Conservation (phyloP, 2,888 invertebrate species). For the Hybos culiciformis region DNA sequence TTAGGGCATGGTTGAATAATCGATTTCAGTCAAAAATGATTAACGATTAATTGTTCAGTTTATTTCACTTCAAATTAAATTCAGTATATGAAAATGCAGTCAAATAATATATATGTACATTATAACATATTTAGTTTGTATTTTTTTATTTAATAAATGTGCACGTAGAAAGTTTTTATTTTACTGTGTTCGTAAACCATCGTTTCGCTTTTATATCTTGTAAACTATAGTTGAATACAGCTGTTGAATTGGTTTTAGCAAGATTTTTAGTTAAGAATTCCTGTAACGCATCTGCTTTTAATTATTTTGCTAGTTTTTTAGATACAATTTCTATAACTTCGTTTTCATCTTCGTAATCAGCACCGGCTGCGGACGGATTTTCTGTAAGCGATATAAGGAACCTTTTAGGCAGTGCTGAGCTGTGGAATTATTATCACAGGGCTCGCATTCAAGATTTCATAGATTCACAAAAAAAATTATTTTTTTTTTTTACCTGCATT, state of each 20-base stretch:
- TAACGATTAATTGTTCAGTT: neutral
- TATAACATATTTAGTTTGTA: neutral
- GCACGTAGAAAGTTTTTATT: neutral
- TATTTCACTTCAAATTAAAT: neutral
- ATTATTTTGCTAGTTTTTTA: neutral
- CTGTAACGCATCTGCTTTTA: neutral
- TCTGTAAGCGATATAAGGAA: neutral
- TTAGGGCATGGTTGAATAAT: neutral
- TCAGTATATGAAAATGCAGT: neutral
- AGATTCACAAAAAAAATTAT: too few species aligned
- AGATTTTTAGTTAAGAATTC: neutral
- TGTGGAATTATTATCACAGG: too few species aligned
- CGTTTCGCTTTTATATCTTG: neutral
- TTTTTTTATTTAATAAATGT: neutral
- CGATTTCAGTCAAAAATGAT: neutral
- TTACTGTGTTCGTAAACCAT: neutral
- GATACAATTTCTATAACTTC: neutral
- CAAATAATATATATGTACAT: neutral
- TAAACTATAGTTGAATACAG: neutral
- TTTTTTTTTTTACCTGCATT: too few species aligned
- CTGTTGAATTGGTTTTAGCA: neutral
- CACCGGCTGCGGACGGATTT: conserved; percentile 6
- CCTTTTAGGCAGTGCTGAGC: too few species aligned
- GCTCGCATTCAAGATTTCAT: too few species aligned
- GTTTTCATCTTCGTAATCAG: neutral